Conservation (phyloP, 2,888 invertebrate genomes). For the Phania funesta region DNA sequence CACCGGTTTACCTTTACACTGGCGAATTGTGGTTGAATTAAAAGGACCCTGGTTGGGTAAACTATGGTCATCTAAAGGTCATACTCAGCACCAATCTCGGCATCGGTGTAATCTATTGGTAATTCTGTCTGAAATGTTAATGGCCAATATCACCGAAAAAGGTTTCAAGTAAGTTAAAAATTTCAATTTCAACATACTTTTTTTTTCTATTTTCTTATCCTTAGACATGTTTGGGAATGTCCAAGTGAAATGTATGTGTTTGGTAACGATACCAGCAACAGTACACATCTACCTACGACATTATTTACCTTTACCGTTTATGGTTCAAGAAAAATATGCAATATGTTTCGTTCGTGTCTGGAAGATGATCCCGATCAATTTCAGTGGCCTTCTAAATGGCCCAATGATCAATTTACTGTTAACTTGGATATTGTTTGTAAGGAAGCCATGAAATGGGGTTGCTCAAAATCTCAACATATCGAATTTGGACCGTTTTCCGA, state of each 20-base stretch:
- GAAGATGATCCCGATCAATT: constrained; percentile 65
- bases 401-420: constrained; percentile 70
- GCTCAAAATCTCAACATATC: constrained; percentile 71
- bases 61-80: constrained; percentile 69
- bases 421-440: constrained; percentile 71
- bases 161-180: constrained; percentile 70
- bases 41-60: constrained; percentile 72
- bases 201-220: not conserved
- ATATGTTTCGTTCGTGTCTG: constrained; percentile 70
- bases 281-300: constrained; percentile 67
- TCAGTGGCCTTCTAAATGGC: constrained; percentile 68
- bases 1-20: constrained; percentile 66
- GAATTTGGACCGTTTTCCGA: constrained; percentile 71
- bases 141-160: constrained; percentile 68
- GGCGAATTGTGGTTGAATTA: constrained; percentile 71
- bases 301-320: constrained; percentile 72
- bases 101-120: constrained; percentile 71
- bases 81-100: constrained; percentile 42
- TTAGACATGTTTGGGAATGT: constrained; percentile 71
- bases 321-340: constrained; percentile 69
- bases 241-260: constrained; percentile 72
- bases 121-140: constrained; percentile 72
- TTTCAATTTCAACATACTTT: not conserved
- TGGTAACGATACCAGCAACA: constrained; percentile 70
- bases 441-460: constrained; percentile 73